phyloP scores from a whole-genome alignment of 2,888 invertebrate genomes.

The Synanthedon andrenaeformis region DNA sequence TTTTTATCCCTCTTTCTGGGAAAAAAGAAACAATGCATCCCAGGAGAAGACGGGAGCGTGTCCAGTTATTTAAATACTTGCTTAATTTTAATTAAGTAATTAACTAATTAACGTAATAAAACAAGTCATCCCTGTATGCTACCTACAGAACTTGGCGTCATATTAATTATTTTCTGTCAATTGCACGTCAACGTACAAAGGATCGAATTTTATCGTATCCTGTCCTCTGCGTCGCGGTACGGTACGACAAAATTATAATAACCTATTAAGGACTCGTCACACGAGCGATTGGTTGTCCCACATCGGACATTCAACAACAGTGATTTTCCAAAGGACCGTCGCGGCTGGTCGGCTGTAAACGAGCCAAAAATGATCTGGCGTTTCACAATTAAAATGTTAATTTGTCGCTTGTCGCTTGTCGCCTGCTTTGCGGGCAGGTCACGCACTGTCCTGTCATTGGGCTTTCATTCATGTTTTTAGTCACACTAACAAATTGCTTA shows the following conservation, averaged over 20 bases:
- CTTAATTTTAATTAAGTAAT: too few species aligned
- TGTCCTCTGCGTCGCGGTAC: conserved; percentile 3
- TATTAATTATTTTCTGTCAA: too few species aligned
- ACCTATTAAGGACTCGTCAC: conserved; percentile 55
- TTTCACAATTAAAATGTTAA: conserved; percentile 54
- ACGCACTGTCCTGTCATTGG: conserved; percentile 13
- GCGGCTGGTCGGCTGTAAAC: conserved; percentile 13
- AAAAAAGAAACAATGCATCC: too few species aligned
- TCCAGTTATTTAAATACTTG: too few species aligned
- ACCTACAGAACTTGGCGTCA: too few species aligned
- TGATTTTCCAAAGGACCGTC: conserved; percentile 34
- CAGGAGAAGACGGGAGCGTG: too few species aligned
- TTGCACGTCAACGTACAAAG: background rate
- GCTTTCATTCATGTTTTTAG: conserved; percentile 10
- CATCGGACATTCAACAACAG: conserved; percentile 13
- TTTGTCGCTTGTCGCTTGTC: conserved; percentile 20
- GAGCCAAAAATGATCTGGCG: conserved; percentile 32
- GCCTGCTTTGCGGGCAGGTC: background rate
- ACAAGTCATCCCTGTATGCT: conserved; percentile 28
- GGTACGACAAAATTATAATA: conserved; percentile 44
- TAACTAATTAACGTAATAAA: too few species aligned
- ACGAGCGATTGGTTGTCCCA: conserved; percentile 44
- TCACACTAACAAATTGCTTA: background rate
- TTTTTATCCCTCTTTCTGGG: too few species aligned
- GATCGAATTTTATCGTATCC: background rate